Base-by-base conservation (phyloP, 2,113 vertebrate species). In the Malurus cyaneus region DNA sequence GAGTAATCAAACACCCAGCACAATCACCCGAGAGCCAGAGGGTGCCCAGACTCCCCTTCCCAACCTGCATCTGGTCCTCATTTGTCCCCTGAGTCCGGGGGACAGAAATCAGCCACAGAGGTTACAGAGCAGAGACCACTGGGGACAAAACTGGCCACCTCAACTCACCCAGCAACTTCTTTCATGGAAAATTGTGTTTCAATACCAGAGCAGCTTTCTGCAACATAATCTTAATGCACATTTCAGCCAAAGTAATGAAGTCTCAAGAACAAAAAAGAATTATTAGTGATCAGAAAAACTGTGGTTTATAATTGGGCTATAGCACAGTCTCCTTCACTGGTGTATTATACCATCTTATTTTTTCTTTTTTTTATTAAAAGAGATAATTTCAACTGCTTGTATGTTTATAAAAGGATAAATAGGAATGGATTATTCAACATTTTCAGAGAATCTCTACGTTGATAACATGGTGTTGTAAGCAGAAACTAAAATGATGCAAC, bases 321-420 rank as follows among this genome's bases (percentile, higher is more conserved):
- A 82, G 49, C 9, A 92, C 56, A 65, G 32, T 19, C 26, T 91
- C 24, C 83, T 95, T 86, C 74, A 80, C 80, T 32, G n/a, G 21
- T 34, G 52, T 78, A 53, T 93, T 95, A 92, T 84, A 84, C 4
- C 42, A 53, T 49, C 36, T 81, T 52, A 25, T 67, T 80, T 97
- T 88, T 92, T 47, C 14, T 71, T 86, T 93, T 90, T 90, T 95
- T 91, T 86, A 95, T 94, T 96, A 92, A 94, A 96, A 93, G 18
- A 96, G 94, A 89, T 96, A 41, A 82, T 90, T 97, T 88, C 80
- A 21, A 65, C 88, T 70, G 72, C 34, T 91, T 93, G 19, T 52
- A 39, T 81, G n/a, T 88, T 96, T 96, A 92, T 79, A 92, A 90
- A 91, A 94, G n/a, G 46, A 92, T 86, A 94, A 97, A 92, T 26